phyloP scores from a whole-genome alignment of 2,797 vertebrate species.

The Gymnoscopelus braueri region DNA sequence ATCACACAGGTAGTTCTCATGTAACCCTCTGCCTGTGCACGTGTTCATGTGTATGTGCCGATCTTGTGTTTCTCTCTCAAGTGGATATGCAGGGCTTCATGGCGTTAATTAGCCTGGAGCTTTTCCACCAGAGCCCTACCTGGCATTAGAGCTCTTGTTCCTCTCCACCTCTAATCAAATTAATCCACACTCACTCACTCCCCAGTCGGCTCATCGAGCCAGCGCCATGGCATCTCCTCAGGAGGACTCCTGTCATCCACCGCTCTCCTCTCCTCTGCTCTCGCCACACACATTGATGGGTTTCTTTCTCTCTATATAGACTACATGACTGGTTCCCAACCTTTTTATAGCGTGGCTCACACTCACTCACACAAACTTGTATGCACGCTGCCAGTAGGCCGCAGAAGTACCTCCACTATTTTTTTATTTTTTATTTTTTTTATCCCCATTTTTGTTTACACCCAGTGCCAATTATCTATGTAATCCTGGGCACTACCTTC shows the following conservation, averaged over 20 bases:
- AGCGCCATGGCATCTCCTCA: slow-evolving; percentile 18
- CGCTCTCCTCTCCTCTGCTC: slow-evolving; percentile 15
- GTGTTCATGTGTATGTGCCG: not conserved
- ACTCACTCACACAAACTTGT: too few relatives aligned
- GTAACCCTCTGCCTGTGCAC: not conserved
- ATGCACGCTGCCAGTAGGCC: too few relatives aligned
- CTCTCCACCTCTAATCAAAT: slow-evolving; percentile 67
- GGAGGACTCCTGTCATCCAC: slow-evolving; percentile 11
- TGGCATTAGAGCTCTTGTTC: slow-evolving; percentile 59
- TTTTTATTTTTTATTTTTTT: too few relatives aligned
- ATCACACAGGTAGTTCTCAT: not conserved
- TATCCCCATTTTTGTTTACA: too few relatives aligned
- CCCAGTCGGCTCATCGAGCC: slow-evolving; percentile 31
- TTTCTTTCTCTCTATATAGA: not conserved
- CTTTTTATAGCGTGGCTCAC: too few relatives aligned
- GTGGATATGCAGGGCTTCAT: slow-evolving; percentile 25
- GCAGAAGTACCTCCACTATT: too few relatives aligned
- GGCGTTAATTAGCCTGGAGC: slow-evolving; percentile 70
- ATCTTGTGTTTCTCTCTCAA: not conserved
- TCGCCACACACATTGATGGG: slow-evolving; percentile 19
- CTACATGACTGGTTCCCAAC: too few relatives aligned
- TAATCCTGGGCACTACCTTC: too few relatives aligned
- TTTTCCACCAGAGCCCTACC: slow-evolving; percentile 57
- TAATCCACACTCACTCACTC: slow-evolving; percentile 64
- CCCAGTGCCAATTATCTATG: too few relatives aligned